Percentiles rank a stretch among this genome's conserved stretches.
Evolutionary conservation across 1,140 invertebrate genomes (phyloP).

Genomic region (Cherax quadricarinatus): DNA sequence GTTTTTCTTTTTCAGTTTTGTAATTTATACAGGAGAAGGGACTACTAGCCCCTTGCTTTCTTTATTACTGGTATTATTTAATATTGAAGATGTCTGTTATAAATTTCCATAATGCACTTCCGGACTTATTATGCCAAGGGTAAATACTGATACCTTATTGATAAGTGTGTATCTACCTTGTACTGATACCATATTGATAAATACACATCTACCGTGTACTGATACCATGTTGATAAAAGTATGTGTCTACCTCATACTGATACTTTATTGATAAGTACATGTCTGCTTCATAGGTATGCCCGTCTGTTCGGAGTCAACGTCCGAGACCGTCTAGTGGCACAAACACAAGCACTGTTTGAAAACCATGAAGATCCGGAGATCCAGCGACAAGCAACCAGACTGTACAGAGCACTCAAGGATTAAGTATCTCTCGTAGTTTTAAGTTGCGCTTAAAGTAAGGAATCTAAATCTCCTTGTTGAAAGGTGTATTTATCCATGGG

Average conservation of each 20-base stretch:
- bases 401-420: slow-evolving; percentile 31
- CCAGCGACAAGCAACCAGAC: slow-evolving; percentile 41
- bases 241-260: not conserved
- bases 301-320: slow-evolving; percentile 36
- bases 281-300: slow-evolving; percentile 17
- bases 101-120: too few species aligned
- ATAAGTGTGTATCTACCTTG: too few species aligned
- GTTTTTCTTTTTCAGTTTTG: too few species aligned
- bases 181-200: not conserved
- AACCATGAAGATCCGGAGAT: slow-evolving; percentile 36
- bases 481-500: not conserved
- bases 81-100: too few species aligned
- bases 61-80: too few species aligned
- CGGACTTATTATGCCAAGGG: too few species aligned
- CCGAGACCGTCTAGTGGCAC: slow-evolving; percentile 26
- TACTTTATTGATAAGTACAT: not conserved
- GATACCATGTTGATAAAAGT: too few species aligned
- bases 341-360: slow-evolving; percentile 2
- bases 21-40: too few species aligned
- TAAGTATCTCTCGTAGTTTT: not conserved
- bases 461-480: not conserved
- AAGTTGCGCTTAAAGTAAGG: not conserved
- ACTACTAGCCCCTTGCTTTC: too few species aligned
- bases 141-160: too few species aligned
- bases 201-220: not conserved